Evolutionary conservation across 2,888 invertebrate genomes (phyloP).

Genomic region (Trichopria drosophilae): DNA sequence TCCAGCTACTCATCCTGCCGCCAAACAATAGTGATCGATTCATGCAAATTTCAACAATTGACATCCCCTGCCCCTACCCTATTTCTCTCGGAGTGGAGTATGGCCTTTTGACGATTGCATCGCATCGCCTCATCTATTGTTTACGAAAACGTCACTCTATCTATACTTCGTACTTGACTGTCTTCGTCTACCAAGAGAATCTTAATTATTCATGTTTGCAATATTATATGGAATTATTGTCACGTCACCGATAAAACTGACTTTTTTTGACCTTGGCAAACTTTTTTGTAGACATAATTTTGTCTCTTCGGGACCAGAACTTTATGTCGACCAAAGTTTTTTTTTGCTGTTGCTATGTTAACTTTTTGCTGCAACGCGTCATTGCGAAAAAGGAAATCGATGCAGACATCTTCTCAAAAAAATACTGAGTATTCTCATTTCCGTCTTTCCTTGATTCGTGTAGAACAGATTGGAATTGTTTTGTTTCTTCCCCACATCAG

Average conservation of each 20-base stretch:
- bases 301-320: constrained; percentile 20
- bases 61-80: constrained; percentile 33
- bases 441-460: no score
- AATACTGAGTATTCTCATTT: no score
- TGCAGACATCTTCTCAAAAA: constrained; percentile 41
- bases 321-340: constrained; percentile 8
- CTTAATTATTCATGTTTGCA: no score
- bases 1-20: constrained; percentile 45
- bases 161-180: no score
- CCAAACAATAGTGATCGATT: constrained; percentile 57
- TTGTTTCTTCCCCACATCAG: constrained; percentile 20
- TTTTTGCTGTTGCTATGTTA: constrained; percentile 6
- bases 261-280: no score
- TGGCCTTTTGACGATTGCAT: constrained; percentile 44
- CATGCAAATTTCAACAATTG: constrained; percentile 57
- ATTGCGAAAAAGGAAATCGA: constrained; percentile 40
- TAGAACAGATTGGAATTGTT: no score
- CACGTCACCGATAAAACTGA: no score
- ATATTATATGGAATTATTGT: no score
- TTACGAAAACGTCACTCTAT: no score
- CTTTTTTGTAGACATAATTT: no score
- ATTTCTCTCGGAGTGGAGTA: constrained; percentile 32
- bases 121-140: constrained; percentile 51
- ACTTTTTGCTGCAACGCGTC: constrained; percentile 28
- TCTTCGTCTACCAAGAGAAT: no score